Percentiles rank a stretch among this genome's conserved stretches.
Evolutionary conservation across 2,797 vertebrate genomes (phyloP).

Genomic region (Tachyglossus aculeatus): DNA sequence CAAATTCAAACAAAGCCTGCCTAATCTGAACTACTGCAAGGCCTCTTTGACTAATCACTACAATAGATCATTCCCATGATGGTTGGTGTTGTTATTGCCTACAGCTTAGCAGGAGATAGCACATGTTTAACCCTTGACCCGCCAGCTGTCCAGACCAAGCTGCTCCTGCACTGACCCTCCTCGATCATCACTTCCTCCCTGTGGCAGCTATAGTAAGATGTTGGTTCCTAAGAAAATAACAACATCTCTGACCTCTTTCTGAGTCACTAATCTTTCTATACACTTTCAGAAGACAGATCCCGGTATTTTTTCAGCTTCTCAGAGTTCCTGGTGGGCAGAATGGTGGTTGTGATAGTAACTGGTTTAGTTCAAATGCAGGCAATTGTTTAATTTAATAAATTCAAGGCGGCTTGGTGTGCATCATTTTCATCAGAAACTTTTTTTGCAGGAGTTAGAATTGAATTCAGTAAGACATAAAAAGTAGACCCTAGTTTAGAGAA

Average conservation of each 20-base stretch:
- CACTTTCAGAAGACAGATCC: slow-evolving; percentile 43
- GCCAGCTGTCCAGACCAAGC: slow-evolving; percentile 51
- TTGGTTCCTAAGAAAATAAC: slow-evolving; percentile 67
- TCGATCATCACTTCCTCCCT: slow-evolving; percentile 54
- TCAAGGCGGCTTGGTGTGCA: background rate
- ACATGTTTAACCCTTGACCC: slow-evolving; percentile 68
- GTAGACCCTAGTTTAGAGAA: no score
- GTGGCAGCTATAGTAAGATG: slow-evolving; percentile 38
- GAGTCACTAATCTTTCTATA: slow-evolving; percentile 49
- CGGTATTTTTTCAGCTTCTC: slow-evolving; percentile 57
- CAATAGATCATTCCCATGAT: slow-evolving; percentile 56
- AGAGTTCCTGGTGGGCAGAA: slow-evolving; percentile 51
- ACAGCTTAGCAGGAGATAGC: slow-evolving; percentile 56
- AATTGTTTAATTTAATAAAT: slow-evolving; percentile 31
- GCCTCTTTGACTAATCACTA: slow-evolving; percentile 58
- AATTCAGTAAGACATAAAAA: background rate
- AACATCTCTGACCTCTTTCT: slow-evolving; percentile 52
- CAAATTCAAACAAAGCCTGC: slow-evolving; percentile 64
- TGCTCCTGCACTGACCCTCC: slow-evolving; percentile 45
- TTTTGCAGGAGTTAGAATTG: background rate
- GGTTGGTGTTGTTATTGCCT: slow-evolving; percentile 54
- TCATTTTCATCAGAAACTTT: background rate
- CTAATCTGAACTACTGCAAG: slow-evolving; percentile 59
- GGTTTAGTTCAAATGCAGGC: slow-evolving; percentile 8
- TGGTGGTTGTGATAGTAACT: slow-evolving; percentile 34